Evolutionary conservation across 2,888 invertebrate species (phyloP), one percentile per base, ranked within the genome.

Genomic region (Phanerotoma sp.): DNA sequence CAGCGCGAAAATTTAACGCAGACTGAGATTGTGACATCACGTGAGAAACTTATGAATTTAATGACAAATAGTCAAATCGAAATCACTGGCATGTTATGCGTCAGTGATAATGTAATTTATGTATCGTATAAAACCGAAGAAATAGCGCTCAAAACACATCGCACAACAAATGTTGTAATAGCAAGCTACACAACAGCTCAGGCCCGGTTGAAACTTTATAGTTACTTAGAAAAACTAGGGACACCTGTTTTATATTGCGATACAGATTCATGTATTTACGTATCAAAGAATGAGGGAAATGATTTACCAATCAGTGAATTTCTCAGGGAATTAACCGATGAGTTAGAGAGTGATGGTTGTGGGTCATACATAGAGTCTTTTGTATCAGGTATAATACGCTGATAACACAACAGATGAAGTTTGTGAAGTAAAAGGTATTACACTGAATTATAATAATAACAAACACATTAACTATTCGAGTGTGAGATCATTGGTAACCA

Each of bases 1-100:
- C 65, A 69, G 33, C 45, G 64, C 2, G 63, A 66, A 47, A 65
- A 66, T 47, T 45, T 59, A 46, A 42, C 48, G 5, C 54, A 63
- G 57, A 62, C 66, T 0, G 55, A 22, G 3, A 61, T 67, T 5
- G 48, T n/a, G n/a, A n/a, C n/a, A n/a, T n/a, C n/a, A n/a, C n/a
- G n/a, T n/a, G n/a, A n/a, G n/a, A n/a, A n/a, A 1, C 46, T 62
- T 7, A 20, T 58, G 41, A 32, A 60, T 25, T 15, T 66, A 30
- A n/a, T 65, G 3, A 42, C 60, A 13, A 55, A 57, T 38, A 60
- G 65, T 3, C 41, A 56, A 16, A 48, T 62, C 28, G 57, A 59
- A 15, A 50, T 66, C n/a, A n/a, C n/a, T n/a, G n/a, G n/a, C n/a
- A n/a, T n/a, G n/a, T n/a, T n/a, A n/a, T n/a, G n/a, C n/a, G n/a